These are phyloP conservation scores for Acropora tenuis DNA, from an alignment of 64 coral and sea anemone genomes.

Conservation along the genomic window DNA sequence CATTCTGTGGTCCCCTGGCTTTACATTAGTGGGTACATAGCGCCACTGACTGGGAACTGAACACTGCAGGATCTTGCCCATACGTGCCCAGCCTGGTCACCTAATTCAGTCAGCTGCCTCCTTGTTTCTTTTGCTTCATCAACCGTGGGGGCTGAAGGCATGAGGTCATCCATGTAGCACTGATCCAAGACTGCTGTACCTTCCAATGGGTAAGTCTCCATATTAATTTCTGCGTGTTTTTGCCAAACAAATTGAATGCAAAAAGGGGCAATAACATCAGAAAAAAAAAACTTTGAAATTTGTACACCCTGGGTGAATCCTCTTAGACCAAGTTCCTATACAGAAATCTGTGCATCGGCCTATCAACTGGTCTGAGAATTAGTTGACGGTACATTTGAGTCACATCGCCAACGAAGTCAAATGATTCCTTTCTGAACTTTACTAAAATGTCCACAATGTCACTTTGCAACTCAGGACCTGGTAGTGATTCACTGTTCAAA, in stretches of 20 bases:
- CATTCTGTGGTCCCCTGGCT: no score
- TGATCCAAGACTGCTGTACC: slow-evolving; percentile 24
- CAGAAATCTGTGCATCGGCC: no score
- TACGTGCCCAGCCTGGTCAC: not conserved
- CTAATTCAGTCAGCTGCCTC: slow-evolving; percentile 44
- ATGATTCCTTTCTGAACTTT: slow-evolving; percentile 58
- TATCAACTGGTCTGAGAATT: no score
- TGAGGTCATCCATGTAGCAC: slow-evolving; percentile 70
- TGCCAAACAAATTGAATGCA: no score
- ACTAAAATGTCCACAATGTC: slow-evolving; percentile 78
- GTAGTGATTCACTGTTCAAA: slow-evolving; percentile 75
- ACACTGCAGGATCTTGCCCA: no score
- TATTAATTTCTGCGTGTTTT: no score
- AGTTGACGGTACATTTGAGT: slow-evolving; percentile 29
- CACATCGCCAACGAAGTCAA: slow-evolving; percentile 65
- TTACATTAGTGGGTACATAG: no score
- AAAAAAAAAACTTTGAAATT: no score
- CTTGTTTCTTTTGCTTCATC: slow-evolving; percentile 15
- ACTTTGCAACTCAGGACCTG: slow-evolving; percentile 75
- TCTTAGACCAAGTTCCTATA: no score
- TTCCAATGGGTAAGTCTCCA: slow-evolving; percentile 45
- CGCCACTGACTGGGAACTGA: no score
- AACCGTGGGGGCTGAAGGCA: slow-evolving; percentile 38
- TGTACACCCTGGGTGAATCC: no score
- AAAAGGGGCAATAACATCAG: no score